A percentile compares a stretch with the other conserved stretches of the same genome.
Evolutionary conservation across 2,113 vertebrate species (phyloP).

Genomic region (Dolichallabes microphthalmus): DNA sequence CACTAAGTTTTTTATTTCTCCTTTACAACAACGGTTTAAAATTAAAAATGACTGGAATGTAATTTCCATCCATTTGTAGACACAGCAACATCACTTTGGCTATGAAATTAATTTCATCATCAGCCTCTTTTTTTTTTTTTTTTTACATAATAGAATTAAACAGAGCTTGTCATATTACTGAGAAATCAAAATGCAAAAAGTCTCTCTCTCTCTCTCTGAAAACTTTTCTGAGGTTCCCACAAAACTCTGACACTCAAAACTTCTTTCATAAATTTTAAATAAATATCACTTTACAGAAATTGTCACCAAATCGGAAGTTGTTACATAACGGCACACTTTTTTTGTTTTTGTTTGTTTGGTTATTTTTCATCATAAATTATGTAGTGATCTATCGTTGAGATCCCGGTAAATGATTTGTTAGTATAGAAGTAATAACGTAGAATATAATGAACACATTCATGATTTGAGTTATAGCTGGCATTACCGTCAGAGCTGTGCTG

Average conservation of each 20-base stretch:
- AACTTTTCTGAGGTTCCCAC: background rate
- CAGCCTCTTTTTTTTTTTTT: background rate
- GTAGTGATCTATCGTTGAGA: background rate
- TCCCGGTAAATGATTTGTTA: background rate
- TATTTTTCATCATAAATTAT: background rate
- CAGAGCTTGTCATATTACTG: background rate
- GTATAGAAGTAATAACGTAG: background rate
- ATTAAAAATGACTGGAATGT: background rate
- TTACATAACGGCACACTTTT: background rate
- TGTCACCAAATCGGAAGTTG: background rate
- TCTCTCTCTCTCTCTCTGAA: background rate
- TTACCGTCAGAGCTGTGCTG: background rate
- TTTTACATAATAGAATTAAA: background rate
- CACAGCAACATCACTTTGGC: background rate
- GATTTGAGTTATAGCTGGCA: background rate
- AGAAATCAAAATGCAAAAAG: constrained; percentile 1
- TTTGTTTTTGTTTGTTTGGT: background rate
- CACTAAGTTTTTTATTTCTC: background rate
- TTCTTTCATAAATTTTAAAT: background rate
- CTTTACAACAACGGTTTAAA: background rate
- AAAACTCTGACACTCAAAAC: background rate
- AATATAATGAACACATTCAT: background rate
- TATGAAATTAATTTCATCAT: background rate
- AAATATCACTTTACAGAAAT: background rate
- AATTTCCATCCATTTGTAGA: background rate